Evolutionary conservation across 2,113 vertebrate species (phyloP), one percentile per base, ranked within the genome.

Genomic region (Speoplatyrhinus poulsoni): DNA sequence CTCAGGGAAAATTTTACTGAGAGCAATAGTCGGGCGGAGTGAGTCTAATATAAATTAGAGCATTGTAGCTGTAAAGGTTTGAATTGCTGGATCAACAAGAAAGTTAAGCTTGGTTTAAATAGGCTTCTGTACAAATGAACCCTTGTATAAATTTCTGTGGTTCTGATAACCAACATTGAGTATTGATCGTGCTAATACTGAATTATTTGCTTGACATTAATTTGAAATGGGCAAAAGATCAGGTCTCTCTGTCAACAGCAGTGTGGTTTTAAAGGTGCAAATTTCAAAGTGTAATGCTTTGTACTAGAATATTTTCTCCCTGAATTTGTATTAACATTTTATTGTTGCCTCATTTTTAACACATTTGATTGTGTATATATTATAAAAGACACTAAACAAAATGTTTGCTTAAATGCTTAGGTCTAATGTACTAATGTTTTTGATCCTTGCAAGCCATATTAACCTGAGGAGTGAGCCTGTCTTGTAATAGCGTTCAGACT

Each of bases 71-170:
- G 49, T 50, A 50, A 50, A 41, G 10, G 49, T 50, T 50, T 54
- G 13, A 13, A 54, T 54, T 54, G 13, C n/a, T 54, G 53, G 13
- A 16, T 54, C 16, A 8, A 54, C 53, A 54, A 54, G 6, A 16
- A 8, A 17, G 53, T 54, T 54, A 17, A 52, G 3, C 1, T 16
- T 4, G 13, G n/a, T 54, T 54, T 17, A 57, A 19, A 9, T 19
- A 7, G 13, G 33, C 54, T n/a, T 60, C 60, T 70, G 62, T 75
- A 65, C 52, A 48, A 69, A 69, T 59, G 65, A 13, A 53, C 12
- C 15, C 52, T n/a, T n/a, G n/a, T 17, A 54, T 15, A 54, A 8
- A n/a, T n/a, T 54, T 54, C 1, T 52, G 49, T 52, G 49, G 36
- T 41, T 41, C 7, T 41, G 36, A 41, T 41, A 41, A 41, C 36